Conservation (phyloP, 2,797 vertebrate genomes). For the Chaenodraco wilsoni region DNA sequence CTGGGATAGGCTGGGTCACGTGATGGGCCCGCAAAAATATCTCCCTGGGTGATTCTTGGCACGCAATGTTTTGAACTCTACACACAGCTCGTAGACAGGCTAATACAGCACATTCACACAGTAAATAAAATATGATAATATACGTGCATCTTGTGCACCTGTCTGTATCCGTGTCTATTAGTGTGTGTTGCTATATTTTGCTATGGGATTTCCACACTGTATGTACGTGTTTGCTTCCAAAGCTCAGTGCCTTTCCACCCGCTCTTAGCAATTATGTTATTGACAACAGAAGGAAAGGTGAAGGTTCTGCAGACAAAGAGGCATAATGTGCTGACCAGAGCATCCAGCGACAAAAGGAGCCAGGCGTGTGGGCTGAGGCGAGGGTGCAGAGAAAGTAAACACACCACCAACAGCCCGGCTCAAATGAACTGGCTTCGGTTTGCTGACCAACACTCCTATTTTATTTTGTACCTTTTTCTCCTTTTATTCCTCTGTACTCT, state of each 20-base stretch:
- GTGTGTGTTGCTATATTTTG: constrained; percentile 5
- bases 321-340: constrained; percentile 78
- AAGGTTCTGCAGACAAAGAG: constrained; percentile 74
- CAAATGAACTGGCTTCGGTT: constrained; percentile 43
- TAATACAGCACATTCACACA: constrained; percentile 10
- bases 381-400: constrained; percentile 45
- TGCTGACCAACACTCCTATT: constrained; percentile 47
- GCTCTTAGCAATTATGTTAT: constrained; percentile 75
- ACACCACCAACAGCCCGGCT: constrained; percentile 44
- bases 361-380: constrained; percentile 46
- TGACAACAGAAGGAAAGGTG: constrained; percentile 71
- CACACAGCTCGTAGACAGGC: constrained; percentile 28
- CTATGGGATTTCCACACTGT: background rate
- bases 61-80: constrained; percentile 75
- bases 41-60: constrained; percentile 80
- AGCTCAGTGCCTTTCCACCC: constrained; percentile 45
- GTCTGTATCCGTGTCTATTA: constrained; percentile 12
- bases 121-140: too few species aligned
- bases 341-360: constrained; percentile 61
- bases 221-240: constrained; percentile 24
- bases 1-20: constrained; percentile 73
- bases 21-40: constrained; percentile 68
- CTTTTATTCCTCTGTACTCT: constrained; percentile 19
- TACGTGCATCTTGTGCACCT: constrained; percentile 23
- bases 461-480: constrained; percentile 31